A percentile compares a stretch with the other conserved stretches of the same genome.
Evolutionary conservation across 1,140 invertebrate genomes (phyloP).

Genomic region (Anastatus disparis): DNA sequence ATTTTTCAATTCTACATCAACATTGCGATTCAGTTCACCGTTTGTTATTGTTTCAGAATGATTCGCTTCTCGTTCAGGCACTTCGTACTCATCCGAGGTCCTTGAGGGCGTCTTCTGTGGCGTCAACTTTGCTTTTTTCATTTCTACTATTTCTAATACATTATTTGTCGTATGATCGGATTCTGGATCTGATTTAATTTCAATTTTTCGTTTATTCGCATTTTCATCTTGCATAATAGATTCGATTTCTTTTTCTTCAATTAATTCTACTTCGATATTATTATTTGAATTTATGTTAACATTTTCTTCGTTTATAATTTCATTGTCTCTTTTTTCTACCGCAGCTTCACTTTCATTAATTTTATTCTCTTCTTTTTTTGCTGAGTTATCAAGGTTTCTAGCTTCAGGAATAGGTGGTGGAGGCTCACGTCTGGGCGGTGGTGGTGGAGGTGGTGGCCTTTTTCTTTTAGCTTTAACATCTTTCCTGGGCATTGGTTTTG

Average conservation of each 20-base stretch:
- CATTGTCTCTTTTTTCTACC: not conserved
- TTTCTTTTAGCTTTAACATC: constrained; percentile 59
- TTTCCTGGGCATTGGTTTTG: constrained; percentile 60
- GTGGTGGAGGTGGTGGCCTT: constrained; percentile 64
- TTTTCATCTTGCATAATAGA: not conserved
- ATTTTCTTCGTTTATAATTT: not conserved
- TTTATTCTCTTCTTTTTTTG: not conserved
- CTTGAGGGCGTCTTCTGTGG: constrained; percentile 16
- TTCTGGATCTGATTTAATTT: not conserved
- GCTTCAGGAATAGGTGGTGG: constrained; percentile 24
- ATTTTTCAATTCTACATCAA: constrained; percentile 2
- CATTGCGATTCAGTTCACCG: not conserved
- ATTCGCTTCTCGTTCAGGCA: not conserved
- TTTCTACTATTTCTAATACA: not conserved
- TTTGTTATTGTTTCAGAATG: constrained; percentile 3
- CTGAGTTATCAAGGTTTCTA: constrained; percentile 40
- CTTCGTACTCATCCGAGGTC: constrained; percentile 29
- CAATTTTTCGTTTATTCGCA: not conserved
- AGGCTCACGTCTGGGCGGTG: constrained; percentile 49
- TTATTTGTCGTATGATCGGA: constrained; percentile 14
- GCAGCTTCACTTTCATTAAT: too few species aligned
- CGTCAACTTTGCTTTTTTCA: constrained; percentile 41
- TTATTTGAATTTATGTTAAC: not conserved
- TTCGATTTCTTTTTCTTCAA: too few species aligned
- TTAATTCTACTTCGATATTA: not conserved